Base-by-base conservation (phyloP, 2,113 vertebrate species). In the Sarotherodon lohbergeri region DNA sequence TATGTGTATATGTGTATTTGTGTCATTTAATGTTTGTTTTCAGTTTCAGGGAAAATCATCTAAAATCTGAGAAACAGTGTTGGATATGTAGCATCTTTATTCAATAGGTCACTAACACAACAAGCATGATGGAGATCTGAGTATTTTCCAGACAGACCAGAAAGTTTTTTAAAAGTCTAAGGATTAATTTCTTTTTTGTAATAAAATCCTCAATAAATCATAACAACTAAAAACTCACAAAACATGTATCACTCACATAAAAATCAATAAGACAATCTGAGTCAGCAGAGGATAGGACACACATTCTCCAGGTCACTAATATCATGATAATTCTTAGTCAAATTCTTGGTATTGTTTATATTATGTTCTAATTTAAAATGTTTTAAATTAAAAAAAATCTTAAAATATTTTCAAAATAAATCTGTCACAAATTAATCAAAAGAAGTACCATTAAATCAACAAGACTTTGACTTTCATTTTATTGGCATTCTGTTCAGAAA, bases 201-300 rank as follows among this genome's bases (percentile, higher is more conserved):
- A 50, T 50, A 78, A 19, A 50, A 78, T 19, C 9, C 3, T 48
- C 6, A 50, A 46, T 50, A 76, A 29, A 50, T 14, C 41, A 9
- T 76, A 48, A 76, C 41, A 76, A 29, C 24, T 48, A 50, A 46
- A 63, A 76, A 19, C 46, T 29, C 4, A 76, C 14, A 11, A 76
- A 76, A 19, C 71, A 29, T 27, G 11, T 27, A 48, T 29, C 16
- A 11, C 5, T 43, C 22, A 29, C 24, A 76, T 29, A 48, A 78
- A 50, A 78, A 78, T 78, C 16, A 78, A 78, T 19, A 50, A 50
- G 71, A 78, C 43, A 32, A 32, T 78, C 71, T 50, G 71, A 78
- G 5, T 19, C 41, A 48, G 43, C 43, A 76, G 9, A 76, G 1
- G 3, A 32, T 17, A 12, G 43, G 16, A 50, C 43, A 50, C 43